Percentiles rank a stretch among this genome's conserved stretches.
Conservation (phyloP, 2,888 invertebrate species). For the Actias luna region DNA sequence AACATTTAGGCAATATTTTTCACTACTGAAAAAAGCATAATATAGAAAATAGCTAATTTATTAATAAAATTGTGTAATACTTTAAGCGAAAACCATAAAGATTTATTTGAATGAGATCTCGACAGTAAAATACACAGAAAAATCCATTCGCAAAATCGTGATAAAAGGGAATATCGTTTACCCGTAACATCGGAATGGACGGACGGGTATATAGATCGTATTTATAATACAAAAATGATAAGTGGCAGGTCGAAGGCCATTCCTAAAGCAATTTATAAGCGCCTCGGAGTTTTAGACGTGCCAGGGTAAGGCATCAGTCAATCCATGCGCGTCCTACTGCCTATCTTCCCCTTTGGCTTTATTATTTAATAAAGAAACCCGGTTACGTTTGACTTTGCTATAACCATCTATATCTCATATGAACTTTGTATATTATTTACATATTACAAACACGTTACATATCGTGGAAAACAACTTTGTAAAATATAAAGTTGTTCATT, state of each 20-base stretch:
- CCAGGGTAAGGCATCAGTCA: constrained; percentile 13
- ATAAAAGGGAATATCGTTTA: constrained; percentile 10
- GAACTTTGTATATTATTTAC: background rate
- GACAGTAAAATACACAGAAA: background rate
- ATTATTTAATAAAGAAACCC: constrained; percentile 1
- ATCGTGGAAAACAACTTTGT: no score
- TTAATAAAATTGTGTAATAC: background rate
- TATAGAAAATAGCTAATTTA: background rate
- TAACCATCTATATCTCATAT: background rate
- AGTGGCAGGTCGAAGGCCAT: constrained; percentile 32
- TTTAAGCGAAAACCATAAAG: background rate
- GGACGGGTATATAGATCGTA: constrained; percentile 33
- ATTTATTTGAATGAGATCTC: background rate
- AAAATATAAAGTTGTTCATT: no score
- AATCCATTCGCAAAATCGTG: background rate
- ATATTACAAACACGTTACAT: background rate
- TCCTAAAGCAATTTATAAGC: constrained; percentile 35
- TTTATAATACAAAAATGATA: constrained; percentile 34
- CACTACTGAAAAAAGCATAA: no score
- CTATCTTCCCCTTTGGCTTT: constrained; percentile 10
- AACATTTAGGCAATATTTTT: no score
- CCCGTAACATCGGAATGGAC: constrained; percentile 24
- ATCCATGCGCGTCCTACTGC: background rate
- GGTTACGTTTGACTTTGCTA: background rate
- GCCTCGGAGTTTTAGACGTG: constrained; percentile 8